These are phyloP conservation scores for Boloria euphrosyne DNA, from an alignment of 2,888 invertebrate species.

Conservation along the genomic window DNA sequence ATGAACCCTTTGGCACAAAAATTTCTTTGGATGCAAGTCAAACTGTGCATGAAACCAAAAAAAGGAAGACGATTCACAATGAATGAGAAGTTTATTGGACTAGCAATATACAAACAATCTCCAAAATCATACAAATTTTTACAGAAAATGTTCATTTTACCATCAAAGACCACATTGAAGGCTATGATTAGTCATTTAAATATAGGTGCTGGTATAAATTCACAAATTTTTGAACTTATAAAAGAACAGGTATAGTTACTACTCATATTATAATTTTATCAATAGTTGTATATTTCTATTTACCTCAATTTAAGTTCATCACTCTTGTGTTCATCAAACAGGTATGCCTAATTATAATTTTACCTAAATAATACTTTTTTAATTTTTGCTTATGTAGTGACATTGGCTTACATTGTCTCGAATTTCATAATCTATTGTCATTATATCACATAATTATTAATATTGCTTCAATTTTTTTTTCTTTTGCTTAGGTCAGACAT, in stretches of 20 bases:
- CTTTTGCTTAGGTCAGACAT: neutral
- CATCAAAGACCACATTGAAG: neutral
- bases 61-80: neutral
- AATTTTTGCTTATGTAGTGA: neutral
- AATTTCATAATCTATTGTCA: neutral
- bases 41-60: neutral
- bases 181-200: slow-evolving; percentile 10
- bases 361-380: neutral
- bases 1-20: neutral
- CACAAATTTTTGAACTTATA: slow-evolving; percentile 34
- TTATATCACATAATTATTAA: neutral
- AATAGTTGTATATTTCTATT: neutral
- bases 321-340: neutral
- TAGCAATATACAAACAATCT: slow-evolving; percentile 9
- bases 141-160: slow-evolving; percentile 19
- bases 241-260: neutral
- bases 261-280: neutral
- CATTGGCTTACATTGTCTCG: too few relatives aligned
- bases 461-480: too few relatives aligned
- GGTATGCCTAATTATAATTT: neutral
- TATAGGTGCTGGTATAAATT: slow-evolving; percentile 15
- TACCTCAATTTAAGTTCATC: neutral
- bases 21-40: neutral
- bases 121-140: slow-evolving; percentile 12
- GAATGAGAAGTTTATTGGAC: neutral